phyloP scores from a whole-genome alignment of 2,113 vertebrate species.

The Sialia sialis region DNA sequence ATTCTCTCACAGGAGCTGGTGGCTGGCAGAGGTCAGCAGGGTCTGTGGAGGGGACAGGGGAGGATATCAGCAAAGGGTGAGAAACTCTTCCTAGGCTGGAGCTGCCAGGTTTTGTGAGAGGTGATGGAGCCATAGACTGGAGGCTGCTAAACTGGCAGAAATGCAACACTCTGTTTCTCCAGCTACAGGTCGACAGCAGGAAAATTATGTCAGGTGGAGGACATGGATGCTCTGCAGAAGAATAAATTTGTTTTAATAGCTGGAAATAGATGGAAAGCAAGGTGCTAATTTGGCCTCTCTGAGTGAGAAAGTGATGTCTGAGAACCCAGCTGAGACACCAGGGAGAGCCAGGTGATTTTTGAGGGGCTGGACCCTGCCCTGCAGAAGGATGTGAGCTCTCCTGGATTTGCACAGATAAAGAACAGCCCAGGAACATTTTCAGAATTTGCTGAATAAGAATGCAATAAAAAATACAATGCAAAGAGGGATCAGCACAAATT shows the following conservation, averaged over 20 bases:
- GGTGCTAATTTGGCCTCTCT: neutral
- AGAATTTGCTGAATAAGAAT: neutral
- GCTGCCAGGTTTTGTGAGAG: neutral
- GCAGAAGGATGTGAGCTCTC: neutral
- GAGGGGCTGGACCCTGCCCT: neutral
- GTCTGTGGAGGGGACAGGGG: neutral
- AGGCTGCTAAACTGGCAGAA: neutral
- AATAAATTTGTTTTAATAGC: neutral
- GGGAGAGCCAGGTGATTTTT: neutral
- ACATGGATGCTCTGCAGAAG: neutral
- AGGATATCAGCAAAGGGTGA: neutral
- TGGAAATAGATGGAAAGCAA: neutral
- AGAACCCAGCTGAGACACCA: neutral
- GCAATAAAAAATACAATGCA: neutral
- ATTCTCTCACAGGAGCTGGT: neutral
- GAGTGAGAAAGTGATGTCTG: neutral
- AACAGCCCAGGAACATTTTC: neutral
- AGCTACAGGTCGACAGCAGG: neutral
- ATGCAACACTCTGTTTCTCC: rapidly evolving
- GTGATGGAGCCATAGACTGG: neutral
- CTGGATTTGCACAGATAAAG: neutral
- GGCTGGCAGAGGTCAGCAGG: neutral
- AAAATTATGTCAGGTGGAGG: neutral
- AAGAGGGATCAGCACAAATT: neutral
- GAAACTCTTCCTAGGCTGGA: neutral